A percentile compares a stretch with the other conserved stretches of the same genome.
Evolutionary conservation across 2,888 invertebrate genomes (phyloP).

Genomic region (Leucoma salicis): DNA sequence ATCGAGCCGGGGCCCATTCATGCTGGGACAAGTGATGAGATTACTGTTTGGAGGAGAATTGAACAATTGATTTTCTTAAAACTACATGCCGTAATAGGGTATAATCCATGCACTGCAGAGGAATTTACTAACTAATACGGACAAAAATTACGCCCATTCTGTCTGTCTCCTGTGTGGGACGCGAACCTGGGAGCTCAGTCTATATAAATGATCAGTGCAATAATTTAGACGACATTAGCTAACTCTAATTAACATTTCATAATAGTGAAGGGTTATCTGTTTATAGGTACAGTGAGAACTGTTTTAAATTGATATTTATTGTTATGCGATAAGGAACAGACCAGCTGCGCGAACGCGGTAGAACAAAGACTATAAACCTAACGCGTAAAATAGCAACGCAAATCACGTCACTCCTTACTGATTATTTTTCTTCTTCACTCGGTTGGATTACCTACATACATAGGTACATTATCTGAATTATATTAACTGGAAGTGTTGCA

Average conservation of each 20-base stretch:
- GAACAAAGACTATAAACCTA: constrained; percentile 72
- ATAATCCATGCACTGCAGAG: too few relatives aligned
- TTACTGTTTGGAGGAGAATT: too few relatives aligned
- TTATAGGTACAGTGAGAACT: constrained; percentile 64
- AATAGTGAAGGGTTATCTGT: constrained; percentile 42
- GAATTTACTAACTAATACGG: too few relatives aligned
- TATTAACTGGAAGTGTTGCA: constrained; percentile 56
- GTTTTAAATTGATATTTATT: constrained; percentile 72
- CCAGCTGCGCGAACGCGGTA: constrained; percentile 68
- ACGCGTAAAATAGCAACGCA: constrained; percentile 58
- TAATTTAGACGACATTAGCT: too few relatives aligned
- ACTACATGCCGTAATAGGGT: too few relatives aligned
- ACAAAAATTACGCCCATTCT: too few relatives aligned
- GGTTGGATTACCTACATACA: constrained; percentile 48
- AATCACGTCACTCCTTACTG: constrained; percentile 48
- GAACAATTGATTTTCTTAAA: too few relatives aligned
- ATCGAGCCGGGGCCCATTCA: too few relatives aligned
- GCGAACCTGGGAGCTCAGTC: too few relatives aligned
- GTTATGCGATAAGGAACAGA: constrained; percentile 66
- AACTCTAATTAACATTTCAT: constrained; percentile 21
- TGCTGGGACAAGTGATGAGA: too few relatives aligned
- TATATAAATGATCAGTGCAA: too few relatives aligned
- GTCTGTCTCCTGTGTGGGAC: too few relatives aligned
- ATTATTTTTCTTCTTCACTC: constrained; percentile 45
- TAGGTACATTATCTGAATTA: constrained; percentile 64